Percentiles rank a stretch among this genome's conserved stretches.
Conservation (phyloP, 2,113 vertebrate species). For the Psophia crepitans region DNA sequence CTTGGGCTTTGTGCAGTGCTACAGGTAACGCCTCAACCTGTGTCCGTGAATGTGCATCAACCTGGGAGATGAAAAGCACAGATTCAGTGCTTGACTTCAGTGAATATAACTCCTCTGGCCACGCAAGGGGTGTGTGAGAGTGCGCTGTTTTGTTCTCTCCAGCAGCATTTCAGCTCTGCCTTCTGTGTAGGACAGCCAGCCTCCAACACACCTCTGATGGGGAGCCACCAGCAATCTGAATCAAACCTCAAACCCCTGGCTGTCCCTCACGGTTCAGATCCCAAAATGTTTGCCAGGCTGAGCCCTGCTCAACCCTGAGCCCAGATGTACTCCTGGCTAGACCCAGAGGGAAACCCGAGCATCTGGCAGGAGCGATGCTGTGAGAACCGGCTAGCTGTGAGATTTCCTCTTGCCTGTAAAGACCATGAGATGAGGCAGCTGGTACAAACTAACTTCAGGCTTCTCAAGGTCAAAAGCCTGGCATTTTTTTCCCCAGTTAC, state of each 20-base stretch:
- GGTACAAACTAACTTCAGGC: not conserved
- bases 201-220: not conserved
- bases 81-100: not conserved
- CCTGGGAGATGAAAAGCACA: not conserved
- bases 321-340: not conserved
- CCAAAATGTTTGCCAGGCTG: not conserved
- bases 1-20: not conserved
- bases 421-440: not conserved
- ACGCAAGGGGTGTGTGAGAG: not conserved
- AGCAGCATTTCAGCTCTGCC: not conserved
- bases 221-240: not conserved
- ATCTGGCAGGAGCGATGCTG: not conserved
- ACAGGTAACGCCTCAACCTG: accelerated
- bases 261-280: not conserved
- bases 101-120: not conserved
- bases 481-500: not conserved
- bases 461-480: not conserved
- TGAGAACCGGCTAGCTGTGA: not conserved
- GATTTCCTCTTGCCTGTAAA: not conserved
- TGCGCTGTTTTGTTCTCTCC: no score
- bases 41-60: no score
- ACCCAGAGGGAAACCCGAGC: not conserved
- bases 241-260: not conserved
- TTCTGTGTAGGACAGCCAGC: no score
- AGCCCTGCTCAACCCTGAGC: not conserved